A percentile compares a stretch with the other conserved stretches of the same genome.
These are phyloP conservation scores for Lepus timidus DNA, from an alignment of 2,113 vertebrate genomes.

Conservation along the genomic window DNA sequence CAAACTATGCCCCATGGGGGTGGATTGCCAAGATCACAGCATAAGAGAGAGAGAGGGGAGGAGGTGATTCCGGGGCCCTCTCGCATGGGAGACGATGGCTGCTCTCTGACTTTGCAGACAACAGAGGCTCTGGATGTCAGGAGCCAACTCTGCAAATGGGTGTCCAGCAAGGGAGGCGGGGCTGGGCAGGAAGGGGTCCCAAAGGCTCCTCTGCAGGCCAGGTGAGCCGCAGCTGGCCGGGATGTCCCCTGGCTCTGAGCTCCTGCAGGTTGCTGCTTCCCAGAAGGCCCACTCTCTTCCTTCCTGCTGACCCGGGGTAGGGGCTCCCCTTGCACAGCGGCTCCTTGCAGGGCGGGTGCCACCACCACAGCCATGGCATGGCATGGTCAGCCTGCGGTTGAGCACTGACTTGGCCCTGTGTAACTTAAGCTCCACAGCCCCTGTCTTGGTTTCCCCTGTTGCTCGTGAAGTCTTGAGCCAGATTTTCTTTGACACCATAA, in stretches of 20 bases:
- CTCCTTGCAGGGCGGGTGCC: fast-evolving
- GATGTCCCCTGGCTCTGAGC: not conserved
- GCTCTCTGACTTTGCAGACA: not conserved
- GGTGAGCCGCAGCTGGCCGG: not conserved
- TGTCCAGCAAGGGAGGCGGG: not conserved
- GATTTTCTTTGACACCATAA: not conserved
- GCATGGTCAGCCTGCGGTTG: not conserved
- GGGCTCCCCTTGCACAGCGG: no score
- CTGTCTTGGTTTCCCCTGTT: not conserved
- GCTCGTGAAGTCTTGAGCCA: not conserved
- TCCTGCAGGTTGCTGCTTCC: not conserved
- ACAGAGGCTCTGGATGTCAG: not conserved
- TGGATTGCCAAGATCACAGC: not conserved
- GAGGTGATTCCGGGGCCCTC: not conserved
- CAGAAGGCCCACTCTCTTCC: not conserved
- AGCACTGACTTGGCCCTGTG: not conserved
- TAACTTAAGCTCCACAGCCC: not conserved
- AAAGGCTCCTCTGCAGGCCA: not conserved
- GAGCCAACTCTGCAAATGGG: constrained; percentile 52
- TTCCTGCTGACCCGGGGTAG: no score
- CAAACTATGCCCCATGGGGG: not conserved
- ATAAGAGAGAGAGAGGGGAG: not conserved
- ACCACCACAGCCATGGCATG: not conserved
- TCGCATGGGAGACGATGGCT: not conserved
- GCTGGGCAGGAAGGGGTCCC: not conserved